Percentiles rank a stretch among this genome's conserved stretches.
These are phyloP conservation scores for Apotomis betuletana DNA, from an alignment of 2,888 invertebrate genomes.

Conservation along the genomic window DNA sequence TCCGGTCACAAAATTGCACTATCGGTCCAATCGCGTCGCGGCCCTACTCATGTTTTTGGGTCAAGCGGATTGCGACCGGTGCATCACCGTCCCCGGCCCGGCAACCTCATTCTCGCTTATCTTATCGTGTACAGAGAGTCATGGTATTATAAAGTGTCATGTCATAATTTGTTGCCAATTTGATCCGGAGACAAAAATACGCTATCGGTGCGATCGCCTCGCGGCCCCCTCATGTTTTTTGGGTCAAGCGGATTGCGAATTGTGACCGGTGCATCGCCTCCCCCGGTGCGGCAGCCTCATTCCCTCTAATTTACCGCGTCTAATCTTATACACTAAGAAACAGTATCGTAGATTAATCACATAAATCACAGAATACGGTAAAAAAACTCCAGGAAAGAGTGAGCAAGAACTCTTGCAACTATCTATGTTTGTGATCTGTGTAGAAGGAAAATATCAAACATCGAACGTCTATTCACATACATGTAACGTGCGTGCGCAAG, in stretches of 20 bases:
- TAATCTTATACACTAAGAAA: slow-evolving; percentile 14
- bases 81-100: slow-evolving; percentile 50
- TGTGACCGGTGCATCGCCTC: slow-evolving; percentile 58
- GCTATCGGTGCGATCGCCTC: slow-evolving; percentile 47
- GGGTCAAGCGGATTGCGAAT: slow-evolving; percentile 69
- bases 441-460: too few species aligned
- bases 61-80: slow-evolving; percentile 71
- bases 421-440: too few species aligned
- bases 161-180: neutral
- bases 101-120: too few species aligned
- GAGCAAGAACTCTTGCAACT: too few species aligned
- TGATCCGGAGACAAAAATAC: neutral
- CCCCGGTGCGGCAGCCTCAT: slow-evolving; percentile 46
- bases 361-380: neutral
- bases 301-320: slow-evolving; percentile 37
- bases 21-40: slow-evolving; percentile 49
- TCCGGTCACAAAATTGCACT: slow-evolving; percentile 6
- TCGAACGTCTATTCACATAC: too few species aligned
- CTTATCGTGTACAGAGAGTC: too few species aligned
- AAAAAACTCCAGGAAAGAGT: too few species aligned
- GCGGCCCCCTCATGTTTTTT: slow-evolving; percentile 66
- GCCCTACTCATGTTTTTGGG: slow-evolving; percentile 70
- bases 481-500: too few species aligned
- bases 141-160: too few species aligned
- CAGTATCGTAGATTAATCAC: neutral